A percentile compares a stretch with the other conserved stretches of the same genome.
phyloP scores from a whole-genome alignment of 2,888 invertebrate genomes.

The Drosophila birchii region DNA sequence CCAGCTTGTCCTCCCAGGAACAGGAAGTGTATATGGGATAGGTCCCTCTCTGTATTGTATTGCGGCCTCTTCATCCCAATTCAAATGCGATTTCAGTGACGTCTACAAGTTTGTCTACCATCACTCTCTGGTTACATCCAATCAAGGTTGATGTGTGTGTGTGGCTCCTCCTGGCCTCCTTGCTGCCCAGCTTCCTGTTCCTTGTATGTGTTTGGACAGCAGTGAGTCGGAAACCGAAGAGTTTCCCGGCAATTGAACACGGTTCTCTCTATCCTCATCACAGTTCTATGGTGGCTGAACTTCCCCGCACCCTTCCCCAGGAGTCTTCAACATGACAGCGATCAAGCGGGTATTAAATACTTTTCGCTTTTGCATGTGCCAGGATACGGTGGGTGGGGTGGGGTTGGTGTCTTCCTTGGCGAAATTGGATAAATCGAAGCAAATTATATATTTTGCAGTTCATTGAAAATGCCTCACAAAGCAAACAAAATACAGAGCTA shows the following conservation, averaged over 20 bases:
- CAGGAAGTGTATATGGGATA: conserved; percentile 18
- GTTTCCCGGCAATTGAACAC: conserved; percentile 69
- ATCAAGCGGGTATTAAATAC: conserved; percentile 55
- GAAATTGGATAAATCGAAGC: conserved; percentile 40
- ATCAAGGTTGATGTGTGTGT: conserved; percentile 38
- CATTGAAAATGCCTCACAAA: conserved; percentile 39
- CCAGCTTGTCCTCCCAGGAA: conserved; percentile 22
- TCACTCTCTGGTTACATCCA: conserved; percentile 47
- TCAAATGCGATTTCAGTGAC: conserved; percentile 24
- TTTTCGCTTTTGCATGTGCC: conserved; percentile 26
- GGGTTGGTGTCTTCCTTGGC: background rate
- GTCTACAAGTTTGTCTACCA: conserved; percentile 29
- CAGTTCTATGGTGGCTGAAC: background rate
- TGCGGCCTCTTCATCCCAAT: conserved; percentile 15
- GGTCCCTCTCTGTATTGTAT: conserved; percentile 9
- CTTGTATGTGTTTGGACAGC: conserved; percentile 56
- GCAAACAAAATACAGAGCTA: background rate
- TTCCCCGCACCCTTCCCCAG: background rate
- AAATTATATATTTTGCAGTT: conserved; percentile 60
- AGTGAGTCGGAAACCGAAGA: conserved; percentile 68
- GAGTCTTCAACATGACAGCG: conserved; percentile 56
- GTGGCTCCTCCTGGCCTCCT: conserved; percentile 1
- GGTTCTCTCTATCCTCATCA: conserved; percentile 46
- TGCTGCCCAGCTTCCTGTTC: background rate
- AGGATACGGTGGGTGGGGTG: too few species aligned